These are phyloP conservation scores for Thalpophila matura DNA, from an alignment of 2,888 invertebrate genomes.

Conservation along the genomic window DNA sequence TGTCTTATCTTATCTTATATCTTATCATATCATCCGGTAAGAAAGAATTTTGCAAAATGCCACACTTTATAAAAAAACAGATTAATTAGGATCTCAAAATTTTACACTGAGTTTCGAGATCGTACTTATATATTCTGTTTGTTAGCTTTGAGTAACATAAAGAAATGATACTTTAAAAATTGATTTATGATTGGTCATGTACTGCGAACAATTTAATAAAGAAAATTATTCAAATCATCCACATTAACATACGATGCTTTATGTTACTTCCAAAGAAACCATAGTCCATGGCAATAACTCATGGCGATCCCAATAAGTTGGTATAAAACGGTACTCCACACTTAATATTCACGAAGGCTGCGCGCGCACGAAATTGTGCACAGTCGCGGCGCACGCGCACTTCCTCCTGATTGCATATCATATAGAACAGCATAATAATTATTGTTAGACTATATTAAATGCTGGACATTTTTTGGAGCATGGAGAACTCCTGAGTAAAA, in stretches of 20 bases:
- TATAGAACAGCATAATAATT: slow-evolving; percentile 33
- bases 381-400: slow-evolving; percentile 73
- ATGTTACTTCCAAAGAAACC: slow-evolving; percentile 44
- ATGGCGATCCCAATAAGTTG: slow-evolving; percentile 66
- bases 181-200: too few relatives aligned
- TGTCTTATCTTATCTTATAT: too few relatives aligned
- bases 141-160: too few relatives aligned
- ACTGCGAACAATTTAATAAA: not conserved
- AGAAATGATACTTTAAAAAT: too few relatives aligned
- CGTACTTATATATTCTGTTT: too few relatives aligned
- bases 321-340: slow-evolving; percentile 75
- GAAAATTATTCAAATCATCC: slow-evolving; percentile 31
- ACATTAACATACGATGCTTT: slow-evolving; percentile 26
- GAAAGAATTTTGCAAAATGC: too few relatives aligned
- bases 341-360: slow-evolving; percentile 77
- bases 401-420: slow-evolving; percentile 67
- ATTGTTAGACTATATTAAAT: slow-evolving; percentile 21
- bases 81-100: too few relatives aligned
- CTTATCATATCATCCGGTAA: too few relatives aligned
- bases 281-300: slow-evolving; percentile 63
- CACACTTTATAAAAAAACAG: too few relatives aligned
- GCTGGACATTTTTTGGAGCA: not conserved
- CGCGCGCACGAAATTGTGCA: slow-evolving; percentile 72
- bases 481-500: too few relatives aligned
- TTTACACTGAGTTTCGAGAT: too few relatives aligned